Evolutionary conservation across 2,888 invertebrate genomes (phyloP).

Genomic region (Chelonus formosanus): DNA sequence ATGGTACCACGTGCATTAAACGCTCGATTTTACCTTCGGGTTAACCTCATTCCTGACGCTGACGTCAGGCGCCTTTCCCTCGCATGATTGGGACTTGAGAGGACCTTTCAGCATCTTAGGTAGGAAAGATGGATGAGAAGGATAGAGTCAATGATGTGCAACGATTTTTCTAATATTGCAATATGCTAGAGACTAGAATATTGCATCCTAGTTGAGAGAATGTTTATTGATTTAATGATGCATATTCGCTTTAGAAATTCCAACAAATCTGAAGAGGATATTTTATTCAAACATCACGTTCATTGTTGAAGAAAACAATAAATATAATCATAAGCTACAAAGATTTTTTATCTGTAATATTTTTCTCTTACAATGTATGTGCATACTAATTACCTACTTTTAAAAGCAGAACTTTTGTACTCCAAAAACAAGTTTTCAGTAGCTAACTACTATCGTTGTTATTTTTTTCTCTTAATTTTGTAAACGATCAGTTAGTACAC

Average conservation of each 20-base stretch:
- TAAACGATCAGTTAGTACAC: constrained; percentile 14
- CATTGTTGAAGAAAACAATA: too few relatives aligned
- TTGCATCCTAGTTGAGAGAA: too few relatives aligned
- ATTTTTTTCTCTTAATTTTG: constrained; percentile 41
- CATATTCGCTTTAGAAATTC: too few relatives aligned
- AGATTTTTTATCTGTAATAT: too few relatives aligned
- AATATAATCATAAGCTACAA: too few relatives aligned
- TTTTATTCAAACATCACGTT: too few relatives aligned
- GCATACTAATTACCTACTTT: too few relatives aligned
- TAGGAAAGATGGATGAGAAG: background rate
- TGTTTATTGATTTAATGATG: too few relatives aligned
- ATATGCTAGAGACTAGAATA: too few relatives aligned
- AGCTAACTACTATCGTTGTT: constrained; percentile 45
- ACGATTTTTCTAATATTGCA: background rate
- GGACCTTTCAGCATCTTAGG: constrained; percentile 54
- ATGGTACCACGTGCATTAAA: constrained; percentile 19
- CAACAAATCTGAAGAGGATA: too few relatives aligned
- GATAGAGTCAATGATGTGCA: constrained; percentile 36
- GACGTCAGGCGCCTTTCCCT: constrained; percentile 62
- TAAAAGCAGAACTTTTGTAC: constrained; percentile 14
- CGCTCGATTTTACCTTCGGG: constrained; percentile 53
- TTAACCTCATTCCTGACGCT: constrained; percentile 60
- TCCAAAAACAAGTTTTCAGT: constrained; percentile 34
- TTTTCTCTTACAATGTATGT: too few relatives aligned
- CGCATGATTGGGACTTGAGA: constrained; percentile 35